phyloP scores from a whole-genome alignment of 2,888 invertebrate genomes.

The Listrodromus nycthemerus region DNA sequence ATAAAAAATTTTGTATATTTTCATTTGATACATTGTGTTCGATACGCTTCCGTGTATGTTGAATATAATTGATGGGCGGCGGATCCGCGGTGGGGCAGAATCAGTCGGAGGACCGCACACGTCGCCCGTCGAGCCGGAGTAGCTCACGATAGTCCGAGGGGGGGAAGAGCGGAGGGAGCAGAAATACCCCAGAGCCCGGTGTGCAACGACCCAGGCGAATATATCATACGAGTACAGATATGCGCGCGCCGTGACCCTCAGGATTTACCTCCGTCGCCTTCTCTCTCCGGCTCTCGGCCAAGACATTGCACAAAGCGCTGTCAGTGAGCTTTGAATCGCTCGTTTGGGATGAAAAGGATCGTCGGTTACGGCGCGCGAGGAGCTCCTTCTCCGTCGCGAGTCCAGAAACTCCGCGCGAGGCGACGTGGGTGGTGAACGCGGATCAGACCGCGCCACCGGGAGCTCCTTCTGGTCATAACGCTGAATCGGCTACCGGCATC shows the following conservation, averaged over 20 bases:
- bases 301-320: constrained; percentile 63
- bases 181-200: constrained; percentile 64
- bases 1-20: neutral
- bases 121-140: constrained; percentile 43
- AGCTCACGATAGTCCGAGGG: constrained; percentile 40
- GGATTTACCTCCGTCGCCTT: constrained; percentile 76
- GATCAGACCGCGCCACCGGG: constrained; percentile 59
- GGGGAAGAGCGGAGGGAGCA: constrained; percentile 32
- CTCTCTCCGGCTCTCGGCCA: constrained; percentile 24
- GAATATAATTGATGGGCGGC: constrained; percentile 10
- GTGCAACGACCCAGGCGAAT: constrained; percentile 73
- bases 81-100: constrained; percentile 3
- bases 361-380: constrained; percentile 62
- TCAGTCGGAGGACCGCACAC: constrained; percentile 62
- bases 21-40: neutral
- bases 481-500: constrained; percentile 43
- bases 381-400: constrained; percentile 32
- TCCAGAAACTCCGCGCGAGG: constrained; percentile 29
- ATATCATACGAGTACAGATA: constrained; percentile 72
- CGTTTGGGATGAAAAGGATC: constrained; percentile 82
- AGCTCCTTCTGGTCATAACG: constrained; percentile 54
- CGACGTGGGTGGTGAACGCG: constrained; percentile 79
- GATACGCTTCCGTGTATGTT: constrained; percentile 1
- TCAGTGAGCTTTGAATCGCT: constrained; percentile 79
- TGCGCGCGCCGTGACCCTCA: constrained; percentile 78